These are phyloP conservation scores for Urocyon cinereoargenteus DNA, from an alignment of 2,797 vertebrate genomes.

Conservation along the genomic window DNA sequence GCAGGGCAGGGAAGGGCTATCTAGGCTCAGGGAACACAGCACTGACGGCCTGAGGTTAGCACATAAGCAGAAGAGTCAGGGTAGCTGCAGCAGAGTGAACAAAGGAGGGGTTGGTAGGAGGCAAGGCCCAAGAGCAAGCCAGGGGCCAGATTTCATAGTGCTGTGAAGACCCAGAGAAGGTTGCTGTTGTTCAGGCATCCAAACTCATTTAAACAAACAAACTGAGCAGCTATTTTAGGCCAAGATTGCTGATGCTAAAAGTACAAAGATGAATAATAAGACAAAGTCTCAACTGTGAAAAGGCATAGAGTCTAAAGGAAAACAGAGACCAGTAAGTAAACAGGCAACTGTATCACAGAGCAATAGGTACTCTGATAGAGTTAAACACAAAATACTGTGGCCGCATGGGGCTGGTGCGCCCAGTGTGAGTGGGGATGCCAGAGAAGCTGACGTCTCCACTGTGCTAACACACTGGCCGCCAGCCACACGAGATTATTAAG, in stretches of 20 bases:
- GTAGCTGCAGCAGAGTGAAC: background rate
- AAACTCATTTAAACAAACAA: background rate
- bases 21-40: background rate
- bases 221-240: conserved; percentile 18
- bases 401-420: background rate
- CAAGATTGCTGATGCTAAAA: background rate
- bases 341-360: background rate
- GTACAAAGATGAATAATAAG: conserved; percentile 12
- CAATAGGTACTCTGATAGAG: background rate
- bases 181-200: background rate
- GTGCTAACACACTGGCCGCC: background rate
- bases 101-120: background rate
- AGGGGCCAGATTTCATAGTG: background rate
- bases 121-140: background rate
- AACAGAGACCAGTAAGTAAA: background rate
- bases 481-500: background rate
- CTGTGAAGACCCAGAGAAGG: background rate
- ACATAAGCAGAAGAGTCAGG: background rate
- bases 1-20: background rate
- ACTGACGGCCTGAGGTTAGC: background rate
- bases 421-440: background rate
- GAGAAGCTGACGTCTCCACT: background rate
- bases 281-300: background rate
- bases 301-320: conserved; percentile 12
- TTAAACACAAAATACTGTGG: background rate